phyloP scores from a whole-genome alignment of 2,797 vertebrate species.

The Malacoraja senta region DNA sequence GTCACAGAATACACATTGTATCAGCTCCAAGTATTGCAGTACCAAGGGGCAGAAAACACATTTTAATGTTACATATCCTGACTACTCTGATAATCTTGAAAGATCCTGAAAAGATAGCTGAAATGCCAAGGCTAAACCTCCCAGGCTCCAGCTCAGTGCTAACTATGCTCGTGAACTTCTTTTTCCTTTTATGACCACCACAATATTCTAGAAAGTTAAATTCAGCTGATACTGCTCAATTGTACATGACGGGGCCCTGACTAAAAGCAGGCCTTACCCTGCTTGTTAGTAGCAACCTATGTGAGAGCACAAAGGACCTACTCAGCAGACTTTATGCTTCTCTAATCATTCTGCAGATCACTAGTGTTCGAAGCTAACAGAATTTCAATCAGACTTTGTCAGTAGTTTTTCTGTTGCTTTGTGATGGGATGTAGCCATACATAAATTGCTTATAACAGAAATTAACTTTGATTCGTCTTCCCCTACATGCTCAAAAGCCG shows the following conservation, averaged over 20 bases:
- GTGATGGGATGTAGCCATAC: background rate
- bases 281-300: background rate
- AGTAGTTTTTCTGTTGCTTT: constrained; percentile 10
- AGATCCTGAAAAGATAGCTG: background rate
- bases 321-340: constrained; percentile 10
- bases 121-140: background rate
- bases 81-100: background rate
- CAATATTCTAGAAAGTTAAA: constrained; percentile 15
- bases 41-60: background rate
- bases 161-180: background rate
- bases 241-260: constrained; percentile 1
- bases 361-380: constrained; percentile 19
- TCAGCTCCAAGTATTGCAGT: background rate
- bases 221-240: constrained; percentile 11
- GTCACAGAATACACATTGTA: background rate
- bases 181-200: background rate
- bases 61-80: background rate
- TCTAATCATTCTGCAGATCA: constrained; percentile 25
- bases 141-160: background rate
- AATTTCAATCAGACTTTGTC: constrained; percentile 25
- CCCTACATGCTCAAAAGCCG: background rate
- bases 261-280: background rate
- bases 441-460: background rate
- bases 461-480: background rate
- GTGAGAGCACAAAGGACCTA: background rate